Evolutionary conservation across 2,797 vertebrate genomes (phyloP).

Genomic region (Tolypeutes matacus): DNA sequence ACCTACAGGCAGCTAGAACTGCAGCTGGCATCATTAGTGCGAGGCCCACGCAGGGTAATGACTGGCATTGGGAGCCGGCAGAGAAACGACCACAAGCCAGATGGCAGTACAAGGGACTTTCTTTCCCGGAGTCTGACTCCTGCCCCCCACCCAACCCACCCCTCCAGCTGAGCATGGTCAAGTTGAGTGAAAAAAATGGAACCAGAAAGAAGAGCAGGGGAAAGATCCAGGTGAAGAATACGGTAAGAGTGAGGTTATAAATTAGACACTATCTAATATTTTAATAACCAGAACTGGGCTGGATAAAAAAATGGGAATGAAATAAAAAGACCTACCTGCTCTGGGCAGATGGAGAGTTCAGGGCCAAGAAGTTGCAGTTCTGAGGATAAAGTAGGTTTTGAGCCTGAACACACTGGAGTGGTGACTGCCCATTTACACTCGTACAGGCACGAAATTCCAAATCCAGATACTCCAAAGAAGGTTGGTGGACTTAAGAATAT

Average conservation of each 20-base stretch:
- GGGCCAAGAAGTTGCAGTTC: background rate
- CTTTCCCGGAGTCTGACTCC: background rate
- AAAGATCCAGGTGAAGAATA: background rate
- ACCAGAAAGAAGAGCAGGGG: background rate
- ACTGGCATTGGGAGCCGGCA: background rate
- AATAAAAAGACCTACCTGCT: background rate
- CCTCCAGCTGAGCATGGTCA: background rate
- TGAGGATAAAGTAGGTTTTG: constrained; percentile 1
- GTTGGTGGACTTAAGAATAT: background rate
- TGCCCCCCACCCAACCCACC: background rate
- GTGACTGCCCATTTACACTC: background rate
- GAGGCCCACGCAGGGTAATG: background rate
- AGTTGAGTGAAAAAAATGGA: background rate
- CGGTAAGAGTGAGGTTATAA: background rate
- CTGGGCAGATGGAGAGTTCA: background rate
- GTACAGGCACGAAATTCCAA: background rate
- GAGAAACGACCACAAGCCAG: background rate
- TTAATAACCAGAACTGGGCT: background rate
- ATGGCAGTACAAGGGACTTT: background rate
- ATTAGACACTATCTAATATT: background rate
- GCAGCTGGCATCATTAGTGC: background rate
- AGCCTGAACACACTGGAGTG: background rate
- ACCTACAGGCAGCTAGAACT: background rate
- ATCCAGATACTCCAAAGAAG: background rate
- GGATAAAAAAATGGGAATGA: background rate